phyloP scores from a whole-genome alignment of 1,140 invertebrate species.

The Wasmannia auropunctata region DNA sequence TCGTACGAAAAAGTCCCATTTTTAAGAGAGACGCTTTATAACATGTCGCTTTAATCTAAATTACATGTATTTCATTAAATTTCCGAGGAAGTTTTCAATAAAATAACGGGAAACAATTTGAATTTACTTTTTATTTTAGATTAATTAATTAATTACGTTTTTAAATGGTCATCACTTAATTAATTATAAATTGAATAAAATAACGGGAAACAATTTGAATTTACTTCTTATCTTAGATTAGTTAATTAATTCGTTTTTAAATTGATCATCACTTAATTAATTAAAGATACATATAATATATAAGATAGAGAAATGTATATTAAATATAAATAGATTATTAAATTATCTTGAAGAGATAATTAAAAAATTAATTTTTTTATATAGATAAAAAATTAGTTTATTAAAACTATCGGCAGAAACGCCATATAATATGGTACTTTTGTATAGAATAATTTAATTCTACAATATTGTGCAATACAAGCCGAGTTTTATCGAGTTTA shows the following conservation, averaged over 20 bases:
- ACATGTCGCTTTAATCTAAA: background rate
- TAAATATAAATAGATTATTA: background rate
- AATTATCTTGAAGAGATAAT: no score
- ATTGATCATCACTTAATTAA: background rate
- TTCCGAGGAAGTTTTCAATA: background rate
- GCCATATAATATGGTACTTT: background rate
- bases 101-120: background rate
- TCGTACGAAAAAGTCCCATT: background rate
- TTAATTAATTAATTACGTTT: background rate
- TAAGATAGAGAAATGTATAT: background rate
- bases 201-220: background rate
- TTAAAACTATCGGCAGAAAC: background rate
- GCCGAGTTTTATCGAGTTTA: background rate
- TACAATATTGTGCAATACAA: background rate
- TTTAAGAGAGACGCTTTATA: conserved; percentile 14
- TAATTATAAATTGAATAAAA: background rate
- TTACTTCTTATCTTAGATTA: background rate
- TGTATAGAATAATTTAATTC: background rate
- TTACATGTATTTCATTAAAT: background rate
- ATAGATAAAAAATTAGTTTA: background rate
- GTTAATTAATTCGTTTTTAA: background rate
- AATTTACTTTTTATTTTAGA: background rate
- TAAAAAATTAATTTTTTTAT: background rate
- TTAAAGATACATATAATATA: background rate
- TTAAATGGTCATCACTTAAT: background rate